These are phyloP conservation scores for Limnephilus lunatus DNA, from an alignment of 2,888 invertebrate species.

Conservation along the genomic window DNA sequence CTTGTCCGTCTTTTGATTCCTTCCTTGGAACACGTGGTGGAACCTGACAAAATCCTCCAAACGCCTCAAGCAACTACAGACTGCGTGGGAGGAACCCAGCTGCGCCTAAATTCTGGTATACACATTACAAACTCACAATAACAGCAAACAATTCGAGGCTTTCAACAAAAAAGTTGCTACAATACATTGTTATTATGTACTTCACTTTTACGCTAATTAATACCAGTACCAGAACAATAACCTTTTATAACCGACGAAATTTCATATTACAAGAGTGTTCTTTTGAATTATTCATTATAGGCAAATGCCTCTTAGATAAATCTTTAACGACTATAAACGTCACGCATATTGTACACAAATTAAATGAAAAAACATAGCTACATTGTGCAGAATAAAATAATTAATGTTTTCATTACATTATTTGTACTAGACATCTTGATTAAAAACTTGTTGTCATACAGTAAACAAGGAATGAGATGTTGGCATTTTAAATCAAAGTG, in stretches of 20 bases:
- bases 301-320: not conserved
- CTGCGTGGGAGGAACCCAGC: constrained; percentile 40
- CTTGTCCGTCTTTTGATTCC: constrained; percentile 23
- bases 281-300: not conserved
- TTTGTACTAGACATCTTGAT: not conserved
- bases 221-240: not conserved
- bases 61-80: not conserved
- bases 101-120: constrained; percentile 28
- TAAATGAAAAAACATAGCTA: not conserved
- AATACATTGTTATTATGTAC: not conserved
- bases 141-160: not conserved
- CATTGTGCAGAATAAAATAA: not conserved
- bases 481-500: too few relatives aligned
- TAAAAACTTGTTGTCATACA: not conserved
- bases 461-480: not conserved
- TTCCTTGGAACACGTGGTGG: not conserved
- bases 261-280: not conserved
- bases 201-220: not conserved
- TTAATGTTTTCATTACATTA: not conserved
- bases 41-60: not conserved
- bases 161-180: not conserved
- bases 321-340: not conserved
- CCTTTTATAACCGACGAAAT: not conserved
- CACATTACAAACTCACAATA: not conserved
- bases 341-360: not conserved